Conservation (phyloP, 2,888 invertebrate genomes). For the Emesis russula region DNA sequence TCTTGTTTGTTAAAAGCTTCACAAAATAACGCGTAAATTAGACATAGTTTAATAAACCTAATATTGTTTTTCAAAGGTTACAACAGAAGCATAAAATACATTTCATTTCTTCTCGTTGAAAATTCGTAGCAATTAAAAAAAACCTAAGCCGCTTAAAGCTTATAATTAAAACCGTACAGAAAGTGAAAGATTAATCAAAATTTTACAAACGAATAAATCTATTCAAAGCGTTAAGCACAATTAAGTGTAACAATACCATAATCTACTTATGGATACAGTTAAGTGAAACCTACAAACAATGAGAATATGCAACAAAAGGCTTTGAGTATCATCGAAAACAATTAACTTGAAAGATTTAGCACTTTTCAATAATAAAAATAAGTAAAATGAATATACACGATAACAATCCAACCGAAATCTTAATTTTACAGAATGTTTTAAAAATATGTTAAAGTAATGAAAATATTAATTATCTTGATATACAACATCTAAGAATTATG, state of each 20-base stretch:
- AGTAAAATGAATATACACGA: neutral
- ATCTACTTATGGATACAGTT: constrained; percentile 85
- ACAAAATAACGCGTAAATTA: neutral
- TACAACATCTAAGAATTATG: no score
- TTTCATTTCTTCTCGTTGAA: neutral
- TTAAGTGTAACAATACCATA: constrained; percentile 90
- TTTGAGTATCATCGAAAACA: neutral
- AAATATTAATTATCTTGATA: no score
- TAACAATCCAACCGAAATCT: no score
- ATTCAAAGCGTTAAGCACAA: constrained; percentile 90
- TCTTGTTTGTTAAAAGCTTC: neutral
- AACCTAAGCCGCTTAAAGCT: neutral
- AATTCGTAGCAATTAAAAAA: neutral
- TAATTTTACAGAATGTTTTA: no score
- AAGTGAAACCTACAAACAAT: constrained; percentile 92
- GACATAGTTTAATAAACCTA: neutral
- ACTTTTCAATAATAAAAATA: neutral
- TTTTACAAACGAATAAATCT: constrained; percentile 91
- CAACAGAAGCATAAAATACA: neutral
- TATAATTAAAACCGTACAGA: neutral
- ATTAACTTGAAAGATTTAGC: constrained; percentile 53
- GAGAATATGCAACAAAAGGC: neutral
- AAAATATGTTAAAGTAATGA: no score
- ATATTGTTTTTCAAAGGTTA: neutral
- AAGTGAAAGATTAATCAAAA: constrained; percentile 91